These are phyloP conservation scores for Hirtodrosophila histrioides DNA, from an alignment of 2,888 invertebrate genomes.

Conservation along the genomic window DNA sequence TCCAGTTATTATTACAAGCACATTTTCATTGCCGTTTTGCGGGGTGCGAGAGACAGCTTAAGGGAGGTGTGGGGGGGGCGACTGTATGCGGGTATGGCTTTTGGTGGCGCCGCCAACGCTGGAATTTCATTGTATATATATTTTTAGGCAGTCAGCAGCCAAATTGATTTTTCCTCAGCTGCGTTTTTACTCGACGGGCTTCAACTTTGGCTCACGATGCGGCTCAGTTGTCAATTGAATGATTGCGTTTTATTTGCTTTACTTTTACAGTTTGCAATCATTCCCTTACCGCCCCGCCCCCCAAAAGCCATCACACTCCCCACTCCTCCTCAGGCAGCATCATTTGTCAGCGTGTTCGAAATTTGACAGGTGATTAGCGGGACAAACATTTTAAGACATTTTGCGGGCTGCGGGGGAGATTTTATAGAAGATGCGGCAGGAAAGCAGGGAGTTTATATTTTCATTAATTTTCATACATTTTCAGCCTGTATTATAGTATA, in stretches of 20 bases:
- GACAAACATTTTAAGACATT: constrained; percentile 47
- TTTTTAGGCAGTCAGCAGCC: constrained; percentile 38
- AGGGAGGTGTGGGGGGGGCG: not conserved
- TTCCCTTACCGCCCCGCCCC: not conserved
- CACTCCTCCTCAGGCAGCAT: constrained; percentile 35
- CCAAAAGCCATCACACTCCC: not conserved
- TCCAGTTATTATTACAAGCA: constrained; percentile 76
- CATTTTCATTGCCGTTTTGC: constrained; percentile 72
- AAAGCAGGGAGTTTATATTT: constrained; percentile 4
- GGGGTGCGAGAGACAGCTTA: not conserved
- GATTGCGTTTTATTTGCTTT: constrained; percentile 78
- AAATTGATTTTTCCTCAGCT: constrained; percentile 71
- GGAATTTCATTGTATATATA: constrained; percentile 57
- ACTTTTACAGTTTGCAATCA: constrained; percentile 50
- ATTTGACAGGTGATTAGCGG: constrained; percentile 80
- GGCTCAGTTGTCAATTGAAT: constrained; percentile 78
- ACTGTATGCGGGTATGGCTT: constrained; percentile 13
- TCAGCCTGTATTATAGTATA: not conserved
- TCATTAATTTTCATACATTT: constrained; percentile 6
- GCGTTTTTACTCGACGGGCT: constrained; percentile 31
- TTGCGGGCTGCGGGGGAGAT: not conserved
- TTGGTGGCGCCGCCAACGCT: constrained; percentile 63
- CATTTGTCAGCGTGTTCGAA: constrained; percentile 75
- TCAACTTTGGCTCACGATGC: constrained; percentile 39
- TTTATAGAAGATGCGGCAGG: not conserved